Base-by-base conservation (phyloP, 1,140 invertebrate genomes). In the Bombus cullumanus region DNA sequence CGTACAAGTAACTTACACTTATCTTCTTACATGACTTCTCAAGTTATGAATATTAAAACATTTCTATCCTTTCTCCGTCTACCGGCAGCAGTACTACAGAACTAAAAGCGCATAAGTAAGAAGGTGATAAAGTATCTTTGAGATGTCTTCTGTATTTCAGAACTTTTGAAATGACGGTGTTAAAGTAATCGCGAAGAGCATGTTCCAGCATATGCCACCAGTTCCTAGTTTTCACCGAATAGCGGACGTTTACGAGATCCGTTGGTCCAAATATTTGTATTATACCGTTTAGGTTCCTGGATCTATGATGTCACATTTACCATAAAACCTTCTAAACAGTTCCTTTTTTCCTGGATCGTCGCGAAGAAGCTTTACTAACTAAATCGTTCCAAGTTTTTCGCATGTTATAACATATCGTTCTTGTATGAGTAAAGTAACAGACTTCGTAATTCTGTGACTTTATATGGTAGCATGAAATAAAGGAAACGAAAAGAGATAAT, bases 251-350 rank as follows among this genome's bases (percentile, higher is more conserved):
- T 89, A 89, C 74, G 89, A 83, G 86, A 79, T 34, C 64, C 68
- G 64, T 37, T 37, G 77, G 43, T 83, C 62, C 85, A 91, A 92
- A 92, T 92, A 92, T 92, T 92, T 91, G 90, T 59, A 77, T 57
- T 79, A 53, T 22, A 76, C 69, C 69, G 41, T 12, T 28, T 43
- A 90, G 89, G 91, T 87, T 90, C 85, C 86, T 91, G 86, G 91
- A 92, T 87, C 83, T 85, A 68, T 77, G 87, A 89, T 89, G 85
- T 85, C 87, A 89, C 86, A 89, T 86, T 88, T 73, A 74, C 77
- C 71, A 22, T 31, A 80, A 85, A 85, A 80, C 57, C 81, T 53
- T 80, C 53, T 64, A 85, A 85, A 71, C 68, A 85, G 68, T 64
- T 68, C 18, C n/a, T 64, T 64, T 47, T 47, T 57, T 22, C 8